phyloP scores from a whole-genome alignment of 2,113 vertebrate species.

The Erinaceus europaeus region DNA sequence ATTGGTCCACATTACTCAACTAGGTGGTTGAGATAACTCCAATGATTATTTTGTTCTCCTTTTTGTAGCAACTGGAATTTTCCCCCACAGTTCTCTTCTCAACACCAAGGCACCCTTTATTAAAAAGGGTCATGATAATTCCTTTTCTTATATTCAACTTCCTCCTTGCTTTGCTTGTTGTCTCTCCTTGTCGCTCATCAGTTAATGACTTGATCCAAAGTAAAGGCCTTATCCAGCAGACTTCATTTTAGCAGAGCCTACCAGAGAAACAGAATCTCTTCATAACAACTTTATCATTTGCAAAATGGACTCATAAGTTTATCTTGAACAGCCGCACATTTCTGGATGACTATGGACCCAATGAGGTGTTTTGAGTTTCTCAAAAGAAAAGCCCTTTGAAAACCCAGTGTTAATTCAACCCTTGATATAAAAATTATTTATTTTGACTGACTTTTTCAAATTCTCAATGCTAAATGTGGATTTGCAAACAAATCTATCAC shows the following conservation, averaged over 20 bases:
- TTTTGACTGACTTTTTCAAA: constrained; percentile 32
- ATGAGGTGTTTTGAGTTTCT: constrained; percentile 33
- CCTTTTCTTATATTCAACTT: background rate
- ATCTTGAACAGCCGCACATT: background rate
- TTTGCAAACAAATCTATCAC: constrained; percentile 39
- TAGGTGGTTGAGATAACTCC: background rate
- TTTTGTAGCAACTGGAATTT: too few species aligned
- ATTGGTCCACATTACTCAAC: background rate
- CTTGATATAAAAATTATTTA: constrained; percentile 39
- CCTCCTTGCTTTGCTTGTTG: background rate
- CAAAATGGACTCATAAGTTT: constrained; percentile 1
- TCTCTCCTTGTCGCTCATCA: background rate
- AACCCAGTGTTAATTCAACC: constrained; percentile 20
- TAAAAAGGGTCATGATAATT: background rate
- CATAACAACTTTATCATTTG: constrained; percentile 1
- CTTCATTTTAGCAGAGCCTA: too few species aligned
- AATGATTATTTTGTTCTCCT: background rate
- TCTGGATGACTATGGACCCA: background rate
- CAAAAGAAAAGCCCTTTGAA: constrained; percentile 34
- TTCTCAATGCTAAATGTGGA: background rate
- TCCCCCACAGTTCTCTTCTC: background rate
- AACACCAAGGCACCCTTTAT: background rate
- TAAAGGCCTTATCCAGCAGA: too few species aligned
- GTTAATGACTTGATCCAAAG: background rate
- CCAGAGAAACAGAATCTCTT: too few species aligned